phyloP scores from a whole-genome alignment of 2,113 vertebrate species.

The Panthera leo region DNA sequence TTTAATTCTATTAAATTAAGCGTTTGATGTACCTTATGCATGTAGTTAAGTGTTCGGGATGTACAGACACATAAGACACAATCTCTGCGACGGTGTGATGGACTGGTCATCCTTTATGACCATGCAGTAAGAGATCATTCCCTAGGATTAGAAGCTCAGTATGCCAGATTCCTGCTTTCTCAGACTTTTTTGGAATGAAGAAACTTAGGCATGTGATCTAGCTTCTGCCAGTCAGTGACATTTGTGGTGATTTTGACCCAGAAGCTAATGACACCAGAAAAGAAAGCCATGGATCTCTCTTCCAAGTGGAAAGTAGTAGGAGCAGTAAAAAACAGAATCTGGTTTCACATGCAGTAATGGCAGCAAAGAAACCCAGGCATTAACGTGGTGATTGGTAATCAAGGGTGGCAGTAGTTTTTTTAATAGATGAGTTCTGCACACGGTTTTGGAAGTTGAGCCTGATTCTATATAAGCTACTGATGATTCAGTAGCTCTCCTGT shows the following conservation, averaged over 20 bases:
- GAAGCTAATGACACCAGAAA: not conserved
- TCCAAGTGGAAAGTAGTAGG: not conserved
- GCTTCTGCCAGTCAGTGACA: not conserved
- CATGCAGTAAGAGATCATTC: not conserved
- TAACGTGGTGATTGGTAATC: not conserved
- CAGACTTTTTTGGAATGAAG: not conserved
- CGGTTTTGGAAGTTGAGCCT: not conserved
- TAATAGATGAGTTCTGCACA: not conserved
- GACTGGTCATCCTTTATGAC: not conserved
- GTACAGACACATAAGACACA: not conserved
- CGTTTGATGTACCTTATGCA: not conserved
- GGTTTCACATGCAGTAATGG: not conserved
- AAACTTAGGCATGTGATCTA: not conserved
- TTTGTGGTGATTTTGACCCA: not conserved
- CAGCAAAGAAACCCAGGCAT: not conserved
- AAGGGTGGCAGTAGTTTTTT: not conserved
- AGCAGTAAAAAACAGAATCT: not conserved
- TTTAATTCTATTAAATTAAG: not conserved
- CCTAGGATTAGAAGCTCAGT: not conserved
- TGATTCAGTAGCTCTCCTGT: not conserved
- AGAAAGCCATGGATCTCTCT: not conserved
- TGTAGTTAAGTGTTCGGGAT: not conserved
- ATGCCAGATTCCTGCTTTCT: not conserved
- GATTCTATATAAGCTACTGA: not conserved
- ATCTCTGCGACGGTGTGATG: accelerated